phyloP scores from a whole-genome alignment of 2,113 vertebrate genomes.

The Circaetus cinerascens region DNA sequence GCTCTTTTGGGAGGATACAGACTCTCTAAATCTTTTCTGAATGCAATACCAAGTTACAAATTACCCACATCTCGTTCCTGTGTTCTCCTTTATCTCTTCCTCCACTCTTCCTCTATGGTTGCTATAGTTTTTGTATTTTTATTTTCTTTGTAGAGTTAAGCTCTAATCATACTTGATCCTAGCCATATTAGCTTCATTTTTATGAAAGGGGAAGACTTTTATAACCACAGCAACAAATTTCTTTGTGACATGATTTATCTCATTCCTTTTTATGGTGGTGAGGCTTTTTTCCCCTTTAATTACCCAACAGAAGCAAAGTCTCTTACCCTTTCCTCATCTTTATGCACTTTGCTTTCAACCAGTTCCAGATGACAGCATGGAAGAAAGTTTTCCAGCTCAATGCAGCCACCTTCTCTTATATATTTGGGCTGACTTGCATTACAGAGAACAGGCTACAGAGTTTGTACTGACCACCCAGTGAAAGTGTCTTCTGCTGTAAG shows the following conservation, averaged over 20 bases:
- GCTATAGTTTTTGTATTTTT: not conserved
- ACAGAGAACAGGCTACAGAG: not conserved
- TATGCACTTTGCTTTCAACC: slow-evolving; percentile 17
- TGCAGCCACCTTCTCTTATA: not conserved
- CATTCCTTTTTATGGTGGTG: not conserved
- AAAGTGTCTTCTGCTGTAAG: not conserved
- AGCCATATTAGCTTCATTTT: not conserved
- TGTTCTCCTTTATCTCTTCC: slow-evolving; percentile 32
- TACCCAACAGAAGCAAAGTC: slow-evolving; percentile 39
- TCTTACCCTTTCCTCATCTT: slow-evolving; percentile 27
- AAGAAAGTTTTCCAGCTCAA: not conserved
- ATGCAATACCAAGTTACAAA: not conserved
- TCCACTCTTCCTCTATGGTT: slow-evolving; percentile 25
- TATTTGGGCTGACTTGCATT: not conserved
- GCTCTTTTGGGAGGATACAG: not conserved
- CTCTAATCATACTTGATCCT: not conserved
- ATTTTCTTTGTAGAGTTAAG: not conserved
- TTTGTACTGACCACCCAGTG: not conserved
- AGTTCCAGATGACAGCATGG: slow-evolving; percentile 37
- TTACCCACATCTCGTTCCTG: not conserved
- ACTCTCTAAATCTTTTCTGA: not conserved
- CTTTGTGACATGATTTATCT: slow-evolving; percentile 16
- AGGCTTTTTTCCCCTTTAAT: slow-evolving; percentile 22
- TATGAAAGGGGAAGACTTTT: not conserved
- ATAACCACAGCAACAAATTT: slow-evolving; percentile 4